A percentile compares a stretch with the other conserved stretches of the same genome.
Conservation (phyloP, 1,140 invertebrate species). For the Listronotus bonariensis region DNA sequence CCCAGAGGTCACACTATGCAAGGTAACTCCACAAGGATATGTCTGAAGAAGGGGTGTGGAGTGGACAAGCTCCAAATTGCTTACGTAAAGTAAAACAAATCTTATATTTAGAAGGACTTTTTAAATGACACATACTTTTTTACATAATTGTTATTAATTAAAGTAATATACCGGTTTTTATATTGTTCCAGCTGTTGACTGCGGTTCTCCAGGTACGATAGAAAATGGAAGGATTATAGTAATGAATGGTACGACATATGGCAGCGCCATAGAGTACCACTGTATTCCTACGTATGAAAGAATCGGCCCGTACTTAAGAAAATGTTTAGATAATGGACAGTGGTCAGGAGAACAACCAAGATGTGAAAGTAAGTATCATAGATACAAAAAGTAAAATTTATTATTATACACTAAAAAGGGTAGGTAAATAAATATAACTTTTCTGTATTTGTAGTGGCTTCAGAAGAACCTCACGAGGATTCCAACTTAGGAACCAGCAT, state of each 20-base stretch:
- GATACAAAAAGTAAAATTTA: too few relatives aligned
- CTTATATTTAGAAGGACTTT: too few relatives aligned
- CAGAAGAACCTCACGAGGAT: slow-evolving; percentile 71
- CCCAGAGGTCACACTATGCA: slow-evolving; percentile 77
- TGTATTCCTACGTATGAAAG: slow-evolving; percentile 84
- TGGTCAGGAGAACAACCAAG: slow-evolving; percentile 84
- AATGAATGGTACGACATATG: slow-evolving; percentile 82
- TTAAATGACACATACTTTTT: too few relatives aligned
- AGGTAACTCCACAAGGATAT: slow-evolving; percentile 79
- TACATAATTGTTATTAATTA: too few relatives aligned
- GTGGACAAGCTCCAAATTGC: slow-evolving; percentile 76
- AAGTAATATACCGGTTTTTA: too few relatives aligned
- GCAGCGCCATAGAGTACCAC: slow-evolving; percentile 83
- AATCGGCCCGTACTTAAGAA: slow-evolving; percentile 78
- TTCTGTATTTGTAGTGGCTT: slow-evolving; percentile 56
- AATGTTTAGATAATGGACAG: slow-evolving; percentile 78
- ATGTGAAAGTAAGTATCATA: slow-evolving; percentile 65
- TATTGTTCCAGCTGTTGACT: slow-evolving; percentile 73
- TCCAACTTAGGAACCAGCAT: slow-evolving; percentile 77
- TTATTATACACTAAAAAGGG: too few relatives aligned
- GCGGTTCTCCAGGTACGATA: slow-evolving; percentile 75
- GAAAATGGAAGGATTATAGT: slow-evolving; percentile 86
- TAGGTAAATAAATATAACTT: not conserved
- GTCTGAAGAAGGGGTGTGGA: slow-evolving; percentile 82
- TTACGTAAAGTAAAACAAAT: slow-evolving; percentile 63